Conservation (phyloP, 2,888 invertebrate genomes). For the Gortyna flavago region DNA sequence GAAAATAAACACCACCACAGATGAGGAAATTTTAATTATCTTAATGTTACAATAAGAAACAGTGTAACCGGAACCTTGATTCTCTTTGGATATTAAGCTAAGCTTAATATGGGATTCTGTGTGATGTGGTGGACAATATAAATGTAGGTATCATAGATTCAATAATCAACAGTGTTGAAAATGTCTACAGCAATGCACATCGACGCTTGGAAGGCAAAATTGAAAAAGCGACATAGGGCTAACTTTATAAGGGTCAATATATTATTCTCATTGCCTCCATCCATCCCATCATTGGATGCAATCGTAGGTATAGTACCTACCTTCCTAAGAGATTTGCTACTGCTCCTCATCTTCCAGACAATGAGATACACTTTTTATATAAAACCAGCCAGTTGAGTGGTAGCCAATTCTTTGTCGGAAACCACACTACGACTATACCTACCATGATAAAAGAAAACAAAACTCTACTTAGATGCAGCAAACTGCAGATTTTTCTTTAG, state of each 20-base stretch:
- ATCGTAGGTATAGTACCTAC: neutral
- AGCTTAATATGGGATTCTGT: neutral
- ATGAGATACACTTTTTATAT: slow-evolving; percentile 1
- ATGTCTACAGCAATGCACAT: neutral
- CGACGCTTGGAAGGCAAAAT: neutral
- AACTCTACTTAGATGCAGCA: neutral
- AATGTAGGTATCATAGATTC: neutral
- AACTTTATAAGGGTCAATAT: neutral
- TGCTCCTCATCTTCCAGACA: neutral
- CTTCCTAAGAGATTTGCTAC: neutral
- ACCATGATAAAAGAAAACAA: neutral
- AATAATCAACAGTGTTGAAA: neutral
- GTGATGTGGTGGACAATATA: neutral
- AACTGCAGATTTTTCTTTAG: neutral
- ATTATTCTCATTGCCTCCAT: neutral
- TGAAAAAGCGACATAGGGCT: neutral
- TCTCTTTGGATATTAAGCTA: slow-evolving; percentile 5
- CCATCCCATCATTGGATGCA: neutral
- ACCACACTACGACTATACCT: neutral
- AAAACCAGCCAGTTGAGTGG: slow-evolving; percentile 9
- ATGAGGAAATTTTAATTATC: slow-evolving; percentile 61
- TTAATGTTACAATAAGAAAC: slow-evolving; percentile 53
- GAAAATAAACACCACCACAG: slow-evolving; percentile 65
- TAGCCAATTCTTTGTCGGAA: slow-evolving; percentile 6
- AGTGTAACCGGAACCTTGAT: slow-evolving; percentile 32